Conservation (phyloP, 1,140 invertebrate species). For the Metaphire vulgaris region DNA sequence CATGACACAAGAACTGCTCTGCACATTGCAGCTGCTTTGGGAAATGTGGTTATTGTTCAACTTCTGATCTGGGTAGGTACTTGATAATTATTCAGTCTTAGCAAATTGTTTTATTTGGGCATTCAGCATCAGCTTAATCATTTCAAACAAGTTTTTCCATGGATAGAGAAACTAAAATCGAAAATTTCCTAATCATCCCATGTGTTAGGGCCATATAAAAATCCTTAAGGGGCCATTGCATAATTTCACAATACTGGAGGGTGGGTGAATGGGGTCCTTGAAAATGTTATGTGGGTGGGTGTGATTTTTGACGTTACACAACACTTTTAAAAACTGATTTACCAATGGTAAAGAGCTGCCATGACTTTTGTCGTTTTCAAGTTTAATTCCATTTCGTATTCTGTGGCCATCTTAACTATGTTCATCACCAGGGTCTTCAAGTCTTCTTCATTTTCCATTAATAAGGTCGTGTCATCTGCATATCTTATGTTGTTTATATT, state of each 20-base stretch:
- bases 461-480: too few species aligned
- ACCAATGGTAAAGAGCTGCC: too few species aligned
- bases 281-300: not conserved
- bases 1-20: constrained; percentile 73
- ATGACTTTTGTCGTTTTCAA: too few species aligned
- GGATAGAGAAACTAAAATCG: not conserved
- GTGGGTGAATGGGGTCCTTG: too few species aligned
- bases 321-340: too few species aligned
- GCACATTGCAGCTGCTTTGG: constrained; percentile 80
- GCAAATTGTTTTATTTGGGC: not conserved
- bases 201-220: not conserved
- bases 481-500: too few species aligned
- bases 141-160: not conserved
- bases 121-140: not conserved
- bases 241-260: not conserved
- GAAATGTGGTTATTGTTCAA: constrained; percentile 81
- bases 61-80: constrained; percentile 80
- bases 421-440: too few species aligned
- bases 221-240: not conserved
- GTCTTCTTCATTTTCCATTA: too few species aligned
- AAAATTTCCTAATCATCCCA: not conserved
- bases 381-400: too few species aligned
- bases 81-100: not conserved
- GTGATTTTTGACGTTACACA: too few species aligned
- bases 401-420: too few species aligned